Base-by-base conservation (phyloP, 1,140 invertebrate species). In the Aphis craccivora region DNA sequence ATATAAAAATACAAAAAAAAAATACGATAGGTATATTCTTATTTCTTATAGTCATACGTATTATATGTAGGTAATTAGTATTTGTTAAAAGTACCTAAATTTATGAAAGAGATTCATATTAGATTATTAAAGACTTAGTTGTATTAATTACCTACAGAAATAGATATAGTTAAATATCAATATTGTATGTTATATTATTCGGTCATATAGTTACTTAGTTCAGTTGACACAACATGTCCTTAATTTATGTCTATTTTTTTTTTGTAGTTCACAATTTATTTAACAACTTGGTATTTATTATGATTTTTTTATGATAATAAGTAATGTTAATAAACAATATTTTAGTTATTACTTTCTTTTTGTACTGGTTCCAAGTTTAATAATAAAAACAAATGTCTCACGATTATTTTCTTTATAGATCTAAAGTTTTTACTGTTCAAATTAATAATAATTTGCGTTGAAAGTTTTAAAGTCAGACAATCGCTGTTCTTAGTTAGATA, bases 391-490 rank as follows among this genome's bases (percentile, higher is more conserved):
- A 37, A 37, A 83, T 37, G 81, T 83, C 37, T 83, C 35, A 83
- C 3, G 81, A 83, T 83, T 83, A 83, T 83, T 83, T 83, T 83
- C 81, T 83, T 83, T 83, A 37, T 37, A 83, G 37, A 83, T 83
- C 81, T 14, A 83, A 83, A 35, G 81, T 83, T 83, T 83, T 83
- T 83, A 83, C 37, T 83, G 81, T 83, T 22, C 37, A 83, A 7
- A 83, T 83, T 83, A 83, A 83, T 83, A 37, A 37, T 83, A 83
- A 83, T 83, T 83, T 83, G 18, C 37, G 81, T 83, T 40, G 37
- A 83, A 83, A 83, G n/a, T 83, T 83, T 81, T 37, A 35, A 37
- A 83, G 81, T 83, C 81, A 83, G 5, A 37, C 35, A 83, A 83
- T 83, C 81, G 22, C 81, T 20, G 37, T 83, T 4, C 35, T 2